These are phyloP conservation scores for Orthonevra nobilis DNA, from an alignment of 2,888 invertebrate genomes.

Conservation along the genomic window DNA sequence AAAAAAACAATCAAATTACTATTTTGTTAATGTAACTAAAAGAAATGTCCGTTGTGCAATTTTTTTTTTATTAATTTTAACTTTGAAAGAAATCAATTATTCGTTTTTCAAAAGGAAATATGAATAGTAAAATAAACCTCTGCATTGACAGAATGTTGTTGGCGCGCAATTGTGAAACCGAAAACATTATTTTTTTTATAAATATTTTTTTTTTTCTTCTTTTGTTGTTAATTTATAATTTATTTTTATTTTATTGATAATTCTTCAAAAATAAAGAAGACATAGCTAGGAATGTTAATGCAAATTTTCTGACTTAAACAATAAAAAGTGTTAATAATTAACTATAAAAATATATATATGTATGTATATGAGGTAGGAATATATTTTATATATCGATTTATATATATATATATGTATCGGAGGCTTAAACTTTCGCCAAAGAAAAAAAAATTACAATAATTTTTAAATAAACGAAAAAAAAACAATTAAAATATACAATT, in stretches of 20 bases:
- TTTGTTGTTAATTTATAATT: slow-evolving; percentile 67
- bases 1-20: slow-evolving; percentile 12
- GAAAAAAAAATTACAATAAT: slow-evolving; percentile 66
- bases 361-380: slow-evolving; percentile 49
- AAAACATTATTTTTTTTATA: slow-evolving; percentile 20
- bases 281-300: slow-evolving; percentile 31
- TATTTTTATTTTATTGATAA: slow-evolving; percentile 47
- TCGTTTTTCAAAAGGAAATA: not conserved
- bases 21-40: slow-evolving; percentile 31
- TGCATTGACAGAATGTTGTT: slow-evolving; percentile 30
- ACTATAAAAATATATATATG: slow-evolving; percentile 37
- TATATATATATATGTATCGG: slow-evolving; percentile 65
- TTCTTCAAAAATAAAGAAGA: slow-evolving; percentile 18
- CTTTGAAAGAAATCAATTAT: slow-evolving; percentile 1
- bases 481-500: slow-evolving; percentile 55
- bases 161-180: slow-evolving; percentile 31
- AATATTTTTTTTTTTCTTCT: slow-evolving; percentile 6
- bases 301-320: slow-evolving; percentile 18
- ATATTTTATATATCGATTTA: slow-evolving; percentile 69
- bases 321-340: slow-evolving; percentile 58
- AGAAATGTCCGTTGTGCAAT: slow-evolving; percentile 66
- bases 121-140: not conserved
- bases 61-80: slow-evolving; percentile 31
- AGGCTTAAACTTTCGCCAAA: slow-evolving; percentile 71
- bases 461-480: slow-evolving; percentile 41